Evolutionary conservation across 35 echinoderm and acorn worm species (phyloP), one percentile per base, ranked within the genome.

Genomic region (Anneissia japonica): DNA sequence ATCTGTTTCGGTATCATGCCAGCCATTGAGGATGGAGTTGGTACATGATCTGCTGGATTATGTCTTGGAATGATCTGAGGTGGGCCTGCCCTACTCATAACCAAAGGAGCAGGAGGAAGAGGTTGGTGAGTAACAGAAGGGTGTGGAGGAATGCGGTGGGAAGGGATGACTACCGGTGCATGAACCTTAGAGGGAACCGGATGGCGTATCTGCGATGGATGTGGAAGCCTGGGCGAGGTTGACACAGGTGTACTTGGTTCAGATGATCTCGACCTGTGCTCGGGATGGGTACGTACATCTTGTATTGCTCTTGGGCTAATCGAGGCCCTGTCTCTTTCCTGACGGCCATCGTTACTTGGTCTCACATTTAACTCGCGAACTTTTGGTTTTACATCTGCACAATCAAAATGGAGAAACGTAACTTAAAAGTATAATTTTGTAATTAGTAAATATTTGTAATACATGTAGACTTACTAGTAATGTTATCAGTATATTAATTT

Each of bases 91-190:
- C 51, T 9, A 26, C 51, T 64, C 7, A 64, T 26, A 64, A 64
- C 51, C 32, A 9, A 64, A 23, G 29, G 85, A 28, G 23, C 90
- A 38, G 32, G 84, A 34, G 51, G 51, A 64, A 28, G 82, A 72
- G 37, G 84, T 30, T 29, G 84, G 45, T 38, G 88, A 72, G 32
- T 90, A 74, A 81, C 79, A 82, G 73, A 87, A 64, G 34, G 75
- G 21, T 87, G 79, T 16, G 85, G 90, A 55, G 89, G 89, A 19
- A 86, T 74, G n/a, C 85, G 90, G 21, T 92, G 90, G 38, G 90
- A 76, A 56, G 90, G 90, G 45, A 87, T 80, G 35, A 86, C 83
- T 23, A 76, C 77, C 35, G 90, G 90, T 19, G 87, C n/a, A 30
- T 87, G 81, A 38, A 87, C 87, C 36, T 86, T 86, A 9, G 56